Evolutionary conservation across 1,140 invertebrate genomes (phyloP).

Genomic region (Aphelenchoides besseyi): DNA sequence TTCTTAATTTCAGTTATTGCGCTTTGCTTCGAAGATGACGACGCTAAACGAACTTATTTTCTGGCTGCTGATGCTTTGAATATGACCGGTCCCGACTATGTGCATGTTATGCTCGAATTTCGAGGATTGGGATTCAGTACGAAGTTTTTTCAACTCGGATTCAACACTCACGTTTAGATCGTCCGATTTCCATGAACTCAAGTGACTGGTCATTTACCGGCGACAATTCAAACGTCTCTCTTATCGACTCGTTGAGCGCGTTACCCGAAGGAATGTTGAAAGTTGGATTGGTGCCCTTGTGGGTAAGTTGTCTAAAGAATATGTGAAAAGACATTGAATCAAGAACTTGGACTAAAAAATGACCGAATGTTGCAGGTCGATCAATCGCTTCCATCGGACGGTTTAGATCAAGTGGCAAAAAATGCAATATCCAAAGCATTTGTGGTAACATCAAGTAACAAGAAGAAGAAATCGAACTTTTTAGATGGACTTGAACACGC

Average conservation of each 20-base stretch:
- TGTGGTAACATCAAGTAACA: neutral
- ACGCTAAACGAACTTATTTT: neutral
- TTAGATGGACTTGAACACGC: conserved; percentile 7
- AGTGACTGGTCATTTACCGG: neutral
- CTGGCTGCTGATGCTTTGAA: neutral
- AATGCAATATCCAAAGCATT: conserved; percentile 4
- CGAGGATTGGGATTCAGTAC: conserved; percentile 16
- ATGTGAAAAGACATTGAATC: no score
- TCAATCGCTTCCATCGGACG: neutral
- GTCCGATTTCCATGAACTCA: neutral
- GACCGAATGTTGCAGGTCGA: no score
- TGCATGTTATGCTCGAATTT: neutral
- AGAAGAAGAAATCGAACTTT: neutral
- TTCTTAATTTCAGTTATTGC: conserved; percentile 6
- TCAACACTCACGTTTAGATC: conserved; percentile 2
- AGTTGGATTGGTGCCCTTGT: neutral
- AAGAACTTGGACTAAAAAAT: no score
- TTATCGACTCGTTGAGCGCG: neutral
- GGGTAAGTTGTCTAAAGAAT: no score
- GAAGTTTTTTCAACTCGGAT: neutral
- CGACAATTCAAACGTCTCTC: neutral
- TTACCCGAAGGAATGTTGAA: neutral
- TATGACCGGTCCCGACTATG: neutral
- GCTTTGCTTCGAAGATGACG: neutral
- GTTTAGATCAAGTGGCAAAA: neutral